Conservation (phyloP, 2,797 vertebrate species). For the Peromyscus melanophrys region DNA sequence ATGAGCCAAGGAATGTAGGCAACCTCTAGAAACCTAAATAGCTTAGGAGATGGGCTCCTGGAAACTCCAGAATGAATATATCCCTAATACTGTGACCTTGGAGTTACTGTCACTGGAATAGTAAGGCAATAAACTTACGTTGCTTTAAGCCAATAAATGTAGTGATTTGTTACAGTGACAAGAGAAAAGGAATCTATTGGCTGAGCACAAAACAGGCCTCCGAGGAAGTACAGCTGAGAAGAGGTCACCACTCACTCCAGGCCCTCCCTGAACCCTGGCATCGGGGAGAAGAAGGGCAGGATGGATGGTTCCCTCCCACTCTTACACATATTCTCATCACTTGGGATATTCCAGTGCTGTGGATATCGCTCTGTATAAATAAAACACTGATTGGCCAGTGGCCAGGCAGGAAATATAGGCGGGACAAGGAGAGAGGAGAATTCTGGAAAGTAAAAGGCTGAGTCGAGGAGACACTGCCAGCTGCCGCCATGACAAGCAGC, state of each 20-base stretch:
- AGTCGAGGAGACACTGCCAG: no score
- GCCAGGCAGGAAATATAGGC: no score
- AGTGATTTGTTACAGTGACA: not conserved
- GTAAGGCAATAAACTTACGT: not conserved
- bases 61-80: constrained; percentile 1
- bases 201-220: not conserved
- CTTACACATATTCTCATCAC: not conserved
- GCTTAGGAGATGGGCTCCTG: not conserved
- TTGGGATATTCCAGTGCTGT: not conserved
- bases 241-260: not conserved
- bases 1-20: not conserved
- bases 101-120: not conserved
- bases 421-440: no score
- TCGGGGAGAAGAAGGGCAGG: not conserved
- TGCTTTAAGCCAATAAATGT: not conserved
- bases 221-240: constrained; percentile 7
- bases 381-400: no score
- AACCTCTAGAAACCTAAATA: not conserved
- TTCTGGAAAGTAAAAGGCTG: no score
- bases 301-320: not conserved
- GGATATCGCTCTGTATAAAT: no score
- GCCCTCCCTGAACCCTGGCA: not conserved
- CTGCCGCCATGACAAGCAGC: no score
- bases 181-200: not conserved
- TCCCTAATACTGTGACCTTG: not conserved